phyloP scores from a whole-genome alignment of 2,797 vertebrate species.

The Gorsachius magnificus region DNA sequence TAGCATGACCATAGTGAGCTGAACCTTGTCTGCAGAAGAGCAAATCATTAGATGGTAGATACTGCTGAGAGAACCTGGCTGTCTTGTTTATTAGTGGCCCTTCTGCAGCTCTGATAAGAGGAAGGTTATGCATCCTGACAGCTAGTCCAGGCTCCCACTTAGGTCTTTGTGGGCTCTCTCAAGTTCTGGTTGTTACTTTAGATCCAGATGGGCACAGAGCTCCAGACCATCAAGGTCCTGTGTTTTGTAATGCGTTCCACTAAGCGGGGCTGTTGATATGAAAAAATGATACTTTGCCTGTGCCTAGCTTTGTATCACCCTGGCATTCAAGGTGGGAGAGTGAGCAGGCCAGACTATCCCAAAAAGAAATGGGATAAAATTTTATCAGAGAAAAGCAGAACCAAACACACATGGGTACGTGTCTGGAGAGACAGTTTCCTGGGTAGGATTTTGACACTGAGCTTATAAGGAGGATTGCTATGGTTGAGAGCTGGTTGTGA shows the following conservation, averaged over 20 bases:
- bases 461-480: not conserved
- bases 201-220: not conserved
- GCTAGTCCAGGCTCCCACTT: not conserved
- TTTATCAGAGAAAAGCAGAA: not conserved
- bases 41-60: not conserved
- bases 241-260: not conserved
- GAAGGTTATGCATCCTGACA: not conserved
- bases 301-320: not conserved
- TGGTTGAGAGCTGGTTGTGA: not conserved
- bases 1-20: fast-evolving
- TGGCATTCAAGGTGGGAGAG: not conserved
- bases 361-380: not conserved
- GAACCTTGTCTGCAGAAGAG: not conserved
- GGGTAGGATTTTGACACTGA: not conserved
- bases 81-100: not conserved
- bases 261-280: not conserved
- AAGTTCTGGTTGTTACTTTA: not conserved
- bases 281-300: not conserved
- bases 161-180: not conserved
- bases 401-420: not conserved
- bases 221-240: not conserved
- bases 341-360: not conserved
- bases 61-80: not conserved
- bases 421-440: not conserved
- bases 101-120: not conserved